Evolutionary conservation across 2,797 vertebrate genomes (phyloP).

Genomic region (Echeneis naucrates): DNA sequence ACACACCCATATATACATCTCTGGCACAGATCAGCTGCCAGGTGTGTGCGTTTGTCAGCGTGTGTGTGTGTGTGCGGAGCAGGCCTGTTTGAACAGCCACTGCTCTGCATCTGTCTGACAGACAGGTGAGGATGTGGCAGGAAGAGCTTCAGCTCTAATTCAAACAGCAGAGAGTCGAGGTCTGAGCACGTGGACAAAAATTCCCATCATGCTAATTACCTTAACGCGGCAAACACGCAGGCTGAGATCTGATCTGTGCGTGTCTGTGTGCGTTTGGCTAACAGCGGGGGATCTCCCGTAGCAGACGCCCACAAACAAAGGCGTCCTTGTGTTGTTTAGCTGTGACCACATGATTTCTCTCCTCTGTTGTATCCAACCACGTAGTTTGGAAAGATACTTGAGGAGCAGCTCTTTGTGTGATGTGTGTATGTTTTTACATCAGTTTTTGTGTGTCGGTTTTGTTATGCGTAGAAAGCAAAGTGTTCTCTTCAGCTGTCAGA

Average conservation of each 20-base stretch:
- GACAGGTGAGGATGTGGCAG: conserved; percentile 64
- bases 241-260: no score
- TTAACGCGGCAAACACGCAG: no score
- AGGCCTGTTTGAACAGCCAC: conserved; percentile 65
- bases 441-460: conserved; percentile 13
- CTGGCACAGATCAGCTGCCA: conserved; percentile 45
- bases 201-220: conserved; percentile 10
- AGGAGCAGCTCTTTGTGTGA: conserved; percentile 48
- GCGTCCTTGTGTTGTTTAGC: conserved; percentile 64
- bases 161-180: background rate
- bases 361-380: conserved; percentile 56
- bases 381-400: conserved; percentile 50
- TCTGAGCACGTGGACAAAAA: background rate
- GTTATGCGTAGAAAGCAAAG: background rate
- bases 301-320: conserved; percentile 63
- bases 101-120: conserved; percentile 36
- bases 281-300: conserved; percentile 69
- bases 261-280: conserved; percentile 37
- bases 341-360: conserved; percentile 69
- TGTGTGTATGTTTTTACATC: conserved; percentile 9
- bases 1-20: conserved; percentile 64
- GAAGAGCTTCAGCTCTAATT: conserved; percentile 21
- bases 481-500: no score
- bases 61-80: conserved; percentile 15
- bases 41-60: conserved; percentile 30